Percentiles rank a stretch among this genome's conserved stretches.
Conservation (phyloP, 2,888 invertebrate genomes). For the Oxytorus armatus region DNA sequence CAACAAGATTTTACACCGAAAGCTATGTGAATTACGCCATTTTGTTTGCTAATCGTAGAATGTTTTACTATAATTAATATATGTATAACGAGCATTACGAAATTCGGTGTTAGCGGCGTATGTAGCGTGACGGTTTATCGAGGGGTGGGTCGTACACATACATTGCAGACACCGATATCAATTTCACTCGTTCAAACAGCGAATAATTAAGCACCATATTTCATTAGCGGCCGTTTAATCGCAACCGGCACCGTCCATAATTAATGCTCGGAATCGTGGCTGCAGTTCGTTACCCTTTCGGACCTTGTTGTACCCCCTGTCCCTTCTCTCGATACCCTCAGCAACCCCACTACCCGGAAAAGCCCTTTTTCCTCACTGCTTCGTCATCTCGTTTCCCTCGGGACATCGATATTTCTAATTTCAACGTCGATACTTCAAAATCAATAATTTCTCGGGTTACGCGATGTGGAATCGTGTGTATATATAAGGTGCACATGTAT, state of each 20-base stretch:
- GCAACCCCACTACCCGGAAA: not conserved
- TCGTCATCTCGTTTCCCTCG: constrained; percentile 11
- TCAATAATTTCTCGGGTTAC: constrained; percentile 55
- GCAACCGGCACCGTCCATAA: constrained; percentile 74
- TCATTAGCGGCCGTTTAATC: constrained; percentile 78
- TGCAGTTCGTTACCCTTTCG: constrained; percentile 57
- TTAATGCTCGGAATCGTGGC: constrained; percentile 72
- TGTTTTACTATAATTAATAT: not conserved
- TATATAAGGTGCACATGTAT: not conserved
- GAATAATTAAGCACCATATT: constrained; percentile 80
- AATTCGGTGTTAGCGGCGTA: constrained; percentile 7
- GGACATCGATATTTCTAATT: constrained; percentile 58
- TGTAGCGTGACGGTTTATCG: not conserved
- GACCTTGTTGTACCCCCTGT: constrained; percentile 47
- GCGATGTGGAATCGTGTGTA: not conserved
- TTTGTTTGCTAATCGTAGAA: constrained; percentile 16
- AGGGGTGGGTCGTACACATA: not conserved
- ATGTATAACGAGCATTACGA: constrained; percentile 23
- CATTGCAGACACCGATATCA: constrained; percentile 66
- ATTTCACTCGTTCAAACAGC: constrained; percentile 78
- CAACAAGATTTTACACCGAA: not conserved
- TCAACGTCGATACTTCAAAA: constrained; percentile 45
- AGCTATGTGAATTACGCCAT: not conserved
- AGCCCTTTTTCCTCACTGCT: constrained; percentile 10
- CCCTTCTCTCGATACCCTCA: constrained; percentile 13